phyloP scores from a whole-genome alignment of 2,888 invertebrate genomes.

The Watsonalla binaria region DNA sequence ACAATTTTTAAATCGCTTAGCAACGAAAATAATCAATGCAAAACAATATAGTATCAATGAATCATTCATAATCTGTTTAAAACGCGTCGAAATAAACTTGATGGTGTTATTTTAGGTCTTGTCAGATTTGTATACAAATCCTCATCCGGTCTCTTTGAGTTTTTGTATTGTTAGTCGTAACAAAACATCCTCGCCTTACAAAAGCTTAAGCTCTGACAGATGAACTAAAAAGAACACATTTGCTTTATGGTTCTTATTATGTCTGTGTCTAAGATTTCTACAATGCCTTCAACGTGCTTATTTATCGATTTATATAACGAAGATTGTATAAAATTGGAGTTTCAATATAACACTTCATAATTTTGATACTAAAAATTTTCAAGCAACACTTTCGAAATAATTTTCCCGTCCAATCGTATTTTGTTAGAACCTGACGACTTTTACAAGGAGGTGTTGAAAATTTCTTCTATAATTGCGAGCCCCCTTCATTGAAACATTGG shows the following conservation, averaged over 20 bases:
- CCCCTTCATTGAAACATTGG: constrained; percentile 61
- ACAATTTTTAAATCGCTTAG: background rate
- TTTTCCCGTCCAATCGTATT: constrained; percentile 9
- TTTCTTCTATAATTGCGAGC: constrained; percentile 58
- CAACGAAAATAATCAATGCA: background rate
- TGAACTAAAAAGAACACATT: constrained; percentile 35
- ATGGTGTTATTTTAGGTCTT: constrained; percentile 11
- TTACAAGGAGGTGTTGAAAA: constrained; percentile 52
- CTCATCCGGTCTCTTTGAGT: constrained; percentile 12
- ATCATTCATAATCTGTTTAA: background rate
- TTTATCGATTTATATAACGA: too few relatives aligned
- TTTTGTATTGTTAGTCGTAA: constrained; percentile 3
- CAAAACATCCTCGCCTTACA: constrained; percentile 25
- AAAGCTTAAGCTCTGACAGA: constrained; percentile 31
- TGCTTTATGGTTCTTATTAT: constrained; percentile 30
- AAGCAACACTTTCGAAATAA: constrained; percentile 3
- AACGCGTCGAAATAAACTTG: constrained; percentile 5
- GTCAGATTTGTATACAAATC: constrained; percentile 6
- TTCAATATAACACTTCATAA: too few relatives aligned
- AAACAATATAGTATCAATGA: background rate
- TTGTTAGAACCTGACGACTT: constrained; percentile 31
- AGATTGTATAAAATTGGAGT: too few relatives aligned
- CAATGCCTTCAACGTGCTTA: too few relatives aligned
- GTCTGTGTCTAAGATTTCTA: constrained; percentile 19
- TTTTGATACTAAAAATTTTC: too few relatives aligned